phyloP scores from a whole-genome alignment of 2,797 vertebrate genomes.

The Notamacropus eugenii region DNA sequence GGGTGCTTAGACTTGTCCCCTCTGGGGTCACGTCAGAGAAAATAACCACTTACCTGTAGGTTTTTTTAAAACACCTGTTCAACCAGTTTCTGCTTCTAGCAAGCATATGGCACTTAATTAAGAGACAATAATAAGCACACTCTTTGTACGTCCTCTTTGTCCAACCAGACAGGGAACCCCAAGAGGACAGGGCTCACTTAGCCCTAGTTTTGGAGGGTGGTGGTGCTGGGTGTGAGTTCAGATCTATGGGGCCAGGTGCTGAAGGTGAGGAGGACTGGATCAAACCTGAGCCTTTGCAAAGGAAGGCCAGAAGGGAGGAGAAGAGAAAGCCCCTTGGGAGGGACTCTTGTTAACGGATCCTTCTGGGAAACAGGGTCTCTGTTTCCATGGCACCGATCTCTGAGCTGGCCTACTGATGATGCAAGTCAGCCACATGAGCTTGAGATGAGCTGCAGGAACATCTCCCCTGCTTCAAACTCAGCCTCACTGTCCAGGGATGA shows the following conservation, averaged over 20 bases:
- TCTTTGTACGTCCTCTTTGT: not conserved
- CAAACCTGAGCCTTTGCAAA: not conserved
- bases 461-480: not conserved
- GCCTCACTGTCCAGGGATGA: not conserved
- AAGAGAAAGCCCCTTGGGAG: not conserved
- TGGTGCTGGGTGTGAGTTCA: not conserved
- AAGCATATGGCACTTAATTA: not conserved
- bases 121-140: not conserved
- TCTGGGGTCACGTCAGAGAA: not conserved
- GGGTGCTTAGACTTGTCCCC: not conserved
- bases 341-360: not conserved
- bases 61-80: not conserved
- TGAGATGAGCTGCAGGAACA: not conserved
- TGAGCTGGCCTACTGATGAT: fast-evolving
- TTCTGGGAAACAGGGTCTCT: not conserved
- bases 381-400: not conserved
- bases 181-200: not conserved
- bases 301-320: not conserved
- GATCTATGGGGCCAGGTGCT: not conserved
- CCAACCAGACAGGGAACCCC: not conserved
- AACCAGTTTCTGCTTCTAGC: not conserved
- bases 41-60: not conserved
- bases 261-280: not conserved
- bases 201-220: not conserved
- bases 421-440: not conserved